Conservation (phyloP, 2,797 vertebrate genomes). For the Hydrophis major region DNA sequence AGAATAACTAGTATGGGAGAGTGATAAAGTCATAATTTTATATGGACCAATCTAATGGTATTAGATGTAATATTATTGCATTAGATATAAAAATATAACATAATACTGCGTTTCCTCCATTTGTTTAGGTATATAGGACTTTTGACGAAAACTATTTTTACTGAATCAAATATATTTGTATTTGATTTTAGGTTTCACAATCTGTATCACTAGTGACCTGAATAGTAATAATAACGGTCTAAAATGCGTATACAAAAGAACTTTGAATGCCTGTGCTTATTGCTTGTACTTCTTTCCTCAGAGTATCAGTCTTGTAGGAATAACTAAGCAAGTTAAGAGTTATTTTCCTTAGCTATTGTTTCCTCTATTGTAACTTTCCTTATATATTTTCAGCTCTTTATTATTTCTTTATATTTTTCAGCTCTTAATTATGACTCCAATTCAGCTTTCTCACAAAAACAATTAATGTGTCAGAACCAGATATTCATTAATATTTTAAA, state of each 20-base stretch:
- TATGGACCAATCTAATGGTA: background rate
- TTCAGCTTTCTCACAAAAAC: background rate
- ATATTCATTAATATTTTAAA: background rate
- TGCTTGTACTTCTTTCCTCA: background rate
- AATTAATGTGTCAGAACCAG: background rate
- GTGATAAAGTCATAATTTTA: background rate
- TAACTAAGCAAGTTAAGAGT: background rate
- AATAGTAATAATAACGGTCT: background rate
- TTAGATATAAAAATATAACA: conserved; percentile 9
- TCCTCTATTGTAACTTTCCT: background rate
- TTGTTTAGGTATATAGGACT: conserved; percentile 2
- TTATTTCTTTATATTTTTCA: background rate
- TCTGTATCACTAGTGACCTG: background rate
- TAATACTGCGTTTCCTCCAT: background rate
- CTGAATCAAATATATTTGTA: background rate
- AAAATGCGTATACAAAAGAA: background rate
- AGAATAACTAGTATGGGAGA: background rate
- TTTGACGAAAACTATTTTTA: background rate
- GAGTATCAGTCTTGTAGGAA: background rate
- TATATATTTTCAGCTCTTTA: background rate
- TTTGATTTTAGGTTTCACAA: background rate
- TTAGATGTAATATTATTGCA: background rate
- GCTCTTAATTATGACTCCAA: background rate
- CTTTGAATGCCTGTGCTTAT: background rate
- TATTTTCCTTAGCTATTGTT: background rate